These are phyloP conservation scores for Tachycineta bicolor DNA, from an alignment of 2,113 vertebrate genomes.

Conservation along the genomic window DNA sequence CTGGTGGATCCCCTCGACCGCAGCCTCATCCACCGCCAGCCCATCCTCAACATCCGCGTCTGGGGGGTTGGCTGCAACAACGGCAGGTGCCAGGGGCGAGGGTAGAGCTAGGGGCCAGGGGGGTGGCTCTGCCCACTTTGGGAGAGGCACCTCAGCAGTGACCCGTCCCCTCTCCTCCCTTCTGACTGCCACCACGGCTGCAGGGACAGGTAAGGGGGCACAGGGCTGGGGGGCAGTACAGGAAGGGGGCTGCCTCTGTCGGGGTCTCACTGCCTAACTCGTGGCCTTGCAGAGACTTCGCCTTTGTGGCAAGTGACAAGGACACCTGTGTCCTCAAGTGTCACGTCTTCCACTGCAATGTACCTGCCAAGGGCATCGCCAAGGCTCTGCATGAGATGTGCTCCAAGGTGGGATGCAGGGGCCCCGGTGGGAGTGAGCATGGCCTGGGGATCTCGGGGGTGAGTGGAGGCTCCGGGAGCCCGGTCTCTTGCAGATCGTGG, in stretches of 20 bases:
- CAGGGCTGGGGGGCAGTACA: too few species aligned
- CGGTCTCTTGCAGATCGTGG: slow-evolving; percentile 79
- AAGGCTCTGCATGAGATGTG: slow-evolving; percentile 90
- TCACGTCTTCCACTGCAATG: slow-evolving; percentile 93
- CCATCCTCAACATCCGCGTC: slow-evolving; percentile 94
- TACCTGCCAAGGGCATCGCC: slow-evolving; percentile 93
- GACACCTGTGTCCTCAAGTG: slow-evolving; percentile 95
- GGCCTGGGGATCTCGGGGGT: rapidly evolving
- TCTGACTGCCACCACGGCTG: slow-evolving; percentile 17
- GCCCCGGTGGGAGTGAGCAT: rapidly evolving
- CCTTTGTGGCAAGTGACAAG: slow-evolving; percentile 94
- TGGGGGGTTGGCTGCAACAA: slow-evolving; percentile 98
- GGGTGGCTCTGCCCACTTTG: rapidly evolving
- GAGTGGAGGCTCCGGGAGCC: neutral
- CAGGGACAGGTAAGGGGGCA: slow-evolving; percentile 77
- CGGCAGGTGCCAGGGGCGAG: slow-evolving; percentile 79
- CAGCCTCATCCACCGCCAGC: slow-evolving; percentile 90
- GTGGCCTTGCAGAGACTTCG: slow-evolving; percentile 86
- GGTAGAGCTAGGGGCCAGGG: neutral
- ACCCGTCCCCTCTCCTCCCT: slow-evolving; percentile 57
- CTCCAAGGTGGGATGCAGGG: slow-evolving; percentile 84
- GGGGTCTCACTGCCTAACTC: neutral
- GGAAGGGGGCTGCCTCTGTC: neutral
- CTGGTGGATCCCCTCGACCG: slow-evolving; percentile 90
- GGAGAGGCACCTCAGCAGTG: neutral